Evolutionary conservation across 2,113 vertebrate genomes (phyloP), one percentile per base, ranked within the genome.

Genomic region (Lota lota): DNA sequence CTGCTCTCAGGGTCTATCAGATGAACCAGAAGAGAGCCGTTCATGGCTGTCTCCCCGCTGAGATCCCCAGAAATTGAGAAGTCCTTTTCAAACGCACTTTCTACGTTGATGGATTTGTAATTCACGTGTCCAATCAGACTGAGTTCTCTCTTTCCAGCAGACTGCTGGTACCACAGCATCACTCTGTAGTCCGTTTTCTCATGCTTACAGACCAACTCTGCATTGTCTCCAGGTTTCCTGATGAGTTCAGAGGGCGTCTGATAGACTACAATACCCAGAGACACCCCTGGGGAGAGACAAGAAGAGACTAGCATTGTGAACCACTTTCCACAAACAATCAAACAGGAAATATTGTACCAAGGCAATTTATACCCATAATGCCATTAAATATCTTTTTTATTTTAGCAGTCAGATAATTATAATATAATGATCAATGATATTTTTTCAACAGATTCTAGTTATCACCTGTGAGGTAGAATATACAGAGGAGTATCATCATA

Each of bases 161-260:
- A 60, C 12, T 0, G 72, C 66, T 80, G 83, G 70, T 85, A 87
- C 88, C 88, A 88, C 17, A 79, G 66, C 73, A 87, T 87, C 54
- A 47, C 0, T 0, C 22, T 57, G 70, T 72, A 83, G 67, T 80
- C 71, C 0, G 64, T 53, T 69, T 62, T 50, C 10, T 67, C 56
- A 22, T 87, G 78, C 22, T 5, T 73, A 69, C 84, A 90, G 78
- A 63, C 28, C 3, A 88, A 68, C 64, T 77, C 16, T 19, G 72
- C 69, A 5, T 21, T 61, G 1, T 63, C 66, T 10, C 63, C 75
- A 61, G 73, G 20, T 2, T 64, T 22, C 2, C 0, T 59, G 58
- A 85, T 5, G 62, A 78, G 4, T 5, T 70, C 72, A 67, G 69
- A 61, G 0, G 61, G 50, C 61, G 24, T 72, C 77, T 88, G 85